A percentile compares a stretch with the other conserved stretches of the same genome.
These are phyloP conservation scores for Piliocolobus tephrosceles DNA, from an alignment of 2,113 vertebrate species.

Conservation along the genomic window DNA sequence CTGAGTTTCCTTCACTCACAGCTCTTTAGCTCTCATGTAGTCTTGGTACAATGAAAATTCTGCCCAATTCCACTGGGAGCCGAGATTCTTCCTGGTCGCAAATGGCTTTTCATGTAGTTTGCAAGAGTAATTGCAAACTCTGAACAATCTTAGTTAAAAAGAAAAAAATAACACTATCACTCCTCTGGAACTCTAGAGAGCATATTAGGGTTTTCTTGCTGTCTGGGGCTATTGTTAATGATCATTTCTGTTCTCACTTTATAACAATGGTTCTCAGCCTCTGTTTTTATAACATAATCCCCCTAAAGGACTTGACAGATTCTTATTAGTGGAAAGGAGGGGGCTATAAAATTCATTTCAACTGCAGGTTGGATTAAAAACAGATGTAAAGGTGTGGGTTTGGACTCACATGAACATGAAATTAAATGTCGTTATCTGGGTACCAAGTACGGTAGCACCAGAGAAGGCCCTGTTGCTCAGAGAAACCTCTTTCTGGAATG, in stretches of 20 bases:
- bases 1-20: background rate
- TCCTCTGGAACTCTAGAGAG: background rate
- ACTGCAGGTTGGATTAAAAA: background rate
- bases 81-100: background rate
- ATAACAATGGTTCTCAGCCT: background rate
- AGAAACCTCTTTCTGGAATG: background rate
- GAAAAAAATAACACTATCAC: background rate
- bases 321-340: background rate
- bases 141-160: background rate
- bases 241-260: background rate
- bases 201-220: background rate
- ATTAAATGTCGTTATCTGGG: background rate
- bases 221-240: background rate
- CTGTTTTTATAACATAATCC: constrained; percentile 4
- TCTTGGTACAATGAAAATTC: background rate
- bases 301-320: background rate
- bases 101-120: background rate
- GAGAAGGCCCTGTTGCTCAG: background rate
- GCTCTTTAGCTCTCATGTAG: background rate
- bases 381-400: background rate
- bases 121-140: constrained; percentile 9
- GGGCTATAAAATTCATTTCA: background rate
- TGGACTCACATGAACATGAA: background rate
- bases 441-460: accelerated
- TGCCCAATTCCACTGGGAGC: background rate